Base-by-base conservation (phyloP, 2,888 invertebrate species). In the Cremastinae sp. region DNA sequence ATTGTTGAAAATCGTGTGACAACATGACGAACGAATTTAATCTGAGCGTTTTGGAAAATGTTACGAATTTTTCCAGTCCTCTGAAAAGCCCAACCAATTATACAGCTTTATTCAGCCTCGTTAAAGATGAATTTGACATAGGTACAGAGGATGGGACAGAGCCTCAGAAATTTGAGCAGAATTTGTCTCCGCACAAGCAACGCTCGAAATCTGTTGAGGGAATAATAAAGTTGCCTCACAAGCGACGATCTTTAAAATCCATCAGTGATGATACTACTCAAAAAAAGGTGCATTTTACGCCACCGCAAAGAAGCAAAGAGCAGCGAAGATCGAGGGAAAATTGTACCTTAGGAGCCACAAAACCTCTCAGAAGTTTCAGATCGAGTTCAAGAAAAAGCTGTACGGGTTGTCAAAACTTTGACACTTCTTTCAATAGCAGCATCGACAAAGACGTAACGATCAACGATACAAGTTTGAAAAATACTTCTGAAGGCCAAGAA, bases 21-120 rank as follows among this genome's bases (percentile, higher is more conserved):
- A 49, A 28, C 0, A 7, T 28, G 28, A 28, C 28, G 28, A 5
- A 28, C 10, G 56, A 66, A 34, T 77, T 77, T 14, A 77, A 74
- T 41, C 49, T 77, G 10, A 77, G 77, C n/a, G 61, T 70, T 0
- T 18, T 77, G 41, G 77, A 74, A 16, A 66, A 77, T n/a, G 77
- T 10, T 0, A 22, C 54, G 8, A 10, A 22, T 10, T 61, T 70
- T 20, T 12, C 38, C 34, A 73, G 64, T 9, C 70, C 73, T 0
- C 22, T 65, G 5, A 74, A 74, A 28, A 9, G 51, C 34, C 54
- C 12, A 1, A 34, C 41, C 8, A 12, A 77, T 5, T 70, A 74
- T 49, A 54, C 70, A 2, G 18, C 43, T 2, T 56, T 77, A 54
- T 16, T 70, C 5, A 22, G 51, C 8, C 43, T 77, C 9, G 66